phyloP scores from a whole-genome alignment of 92 coral and sea anemone species.

The Siderastrea radians region DNA sequence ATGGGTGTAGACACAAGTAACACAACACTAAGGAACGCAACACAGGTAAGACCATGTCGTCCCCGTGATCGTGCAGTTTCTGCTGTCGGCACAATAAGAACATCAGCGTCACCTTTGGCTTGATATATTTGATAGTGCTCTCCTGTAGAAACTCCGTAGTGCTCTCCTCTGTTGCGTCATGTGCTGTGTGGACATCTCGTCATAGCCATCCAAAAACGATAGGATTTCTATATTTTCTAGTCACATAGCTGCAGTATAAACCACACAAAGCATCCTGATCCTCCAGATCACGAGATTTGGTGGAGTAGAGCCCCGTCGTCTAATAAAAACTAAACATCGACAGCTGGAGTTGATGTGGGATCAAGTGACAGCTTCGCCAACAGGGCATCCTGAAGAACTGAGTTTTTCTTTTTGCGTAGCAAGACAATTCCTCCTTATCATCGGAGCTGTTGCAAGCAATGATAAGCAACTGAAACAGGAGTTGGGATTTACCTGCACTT shows the following conservation, averaged over 20 bases:
- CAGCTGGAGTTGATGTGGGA: slow-evolving; percentile 15
- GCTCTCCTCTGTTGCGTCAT: slow-evolving; percentile 29
- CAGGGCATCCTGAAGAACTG: slow-evolving; percentile 59
- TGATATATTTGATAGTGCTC: not conserved
- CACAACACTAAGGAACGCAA: not conserved
- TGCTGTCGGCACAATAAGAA: slow-evolving; percentile 49
- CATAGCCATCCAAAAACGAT: slow-evolving; percentile 26
- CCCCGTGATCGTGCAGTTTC: not conserved
- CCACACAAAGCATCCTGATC: not conserved
- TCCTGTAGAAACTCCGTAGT: not conserved
- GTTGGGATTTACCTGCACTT: slow-evolving; percentile 53
- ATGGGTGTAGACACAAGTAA: slow-evolving; percentile 30
- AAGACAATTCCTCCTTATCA: not conserved
- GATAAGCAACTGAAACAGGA: slow-evolving; percentile 36
- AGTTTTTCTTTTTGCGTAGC: slow-evolving; percentile 24
- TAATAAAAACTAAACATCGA: slow-evolving; percentile 32
- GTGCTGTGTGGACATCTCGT: slow-evolving; percentile 2
- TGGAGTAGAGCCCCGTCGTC: slow-evolving; percentile 42
- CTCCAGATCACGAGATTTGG: slow-evolving; percentile 31
- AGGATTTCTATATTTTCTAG: slow-evolving; percentile 13
- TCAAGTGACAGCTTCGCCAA: slow-evolving; percentile 38
- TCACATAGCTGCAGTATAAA: slow-evolving; percentile 29
- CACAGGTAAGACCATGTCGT: not conserved
- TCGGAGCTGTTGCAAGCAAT: slow-evolving; percentile 33
- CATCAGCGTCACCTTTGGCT: slow-evolving; percentile 39